Conservation (phyloP, 2,113 vertebrate species). For the Choloepus hoffmanni region DNA sequence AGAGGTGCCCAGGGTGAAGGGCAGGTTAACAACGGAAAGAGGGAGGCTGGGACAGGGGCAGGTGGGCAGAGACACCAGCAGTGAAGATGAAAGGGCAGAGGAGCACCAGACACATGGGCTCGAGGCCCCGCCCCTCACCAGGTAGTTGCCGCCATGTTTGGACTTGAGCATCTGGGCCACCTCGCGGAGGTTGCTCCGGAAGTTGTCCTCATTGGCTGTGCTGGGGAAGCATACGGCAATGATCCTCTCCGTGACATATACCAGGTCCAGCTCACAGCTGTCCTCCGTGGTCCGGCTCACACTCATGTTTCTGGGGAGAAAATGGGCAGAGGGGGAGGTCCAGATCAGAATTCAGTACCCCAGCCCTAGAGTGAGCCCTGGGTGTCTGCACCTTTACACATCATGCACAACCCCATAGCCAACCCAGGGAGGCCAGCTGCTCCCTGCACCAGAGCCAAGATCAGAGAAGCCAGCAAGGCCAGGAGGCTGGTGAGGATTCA, state of each 20-base stretch:
- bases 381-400: accelerated
- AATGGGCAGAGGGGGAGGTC: neutral
- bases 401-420: accelerated
- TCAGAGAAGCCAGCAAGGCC: neutral
- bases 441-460: neutral
- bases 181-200: constrained; percentile 93
- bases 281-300: constrained; percentile 93
- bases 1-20: neutral
- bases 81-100: neutral
- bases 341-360: constrained; percentile 8
- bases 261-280: constrained; percentile 96
- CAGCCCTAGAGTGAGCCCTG: accelerated
- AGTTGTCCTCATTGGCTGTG: constrained; percentile 92
- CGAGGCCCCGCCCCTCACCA: constrained; percentile 85
- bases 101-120: accelerated
- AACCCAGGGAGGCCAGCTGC: no score
- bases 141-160: constrained; percentile 96
- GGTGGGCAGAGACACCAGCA: no score
- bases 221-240: constrained; percentile 96
- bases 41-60: neutral
- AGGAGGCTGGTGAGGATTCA: neutral
- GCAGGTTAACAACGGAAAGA: neutral
- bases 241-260: constrained; percentile 94
- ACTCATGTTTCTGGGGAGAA: constrained; percentile 88
- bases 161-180: constrained; percentile 98